These are phyloP conservation scores for Sceloporus tristichus DNA, from an alignment of 2,113 vertebrate genomes.

Conservation along the genomic window DNA sequence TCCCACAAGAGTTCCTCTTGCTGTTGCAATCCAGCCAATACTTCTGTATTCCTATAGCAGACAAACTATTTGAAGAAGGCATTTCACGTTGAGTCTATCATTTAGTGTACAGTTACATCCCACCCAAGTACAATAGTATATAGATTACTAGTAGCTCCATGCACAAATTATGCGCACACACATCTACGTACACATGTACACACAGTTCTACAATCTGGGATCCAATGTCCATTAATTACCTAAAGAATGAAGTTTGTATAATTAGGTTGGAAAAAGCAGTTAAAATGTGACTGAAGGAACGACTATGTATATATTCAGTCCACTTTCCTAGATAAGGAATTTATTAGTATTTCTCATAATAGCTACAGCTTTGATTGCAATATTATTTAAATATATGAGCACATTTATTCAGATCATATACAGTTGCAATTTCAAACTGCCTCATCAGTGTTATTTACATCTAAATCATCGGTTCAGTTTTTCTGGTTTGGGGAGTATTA, in stretches of 20 bases:
- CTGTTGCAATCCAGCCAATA: constrained; percentile 1
- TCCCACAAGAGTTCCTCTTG: background rate
- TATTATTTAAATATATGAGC: constrained; percentile 25
- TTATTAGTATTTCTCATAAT: constrained; percentile 36
- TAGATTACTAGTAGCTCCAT: background rate
- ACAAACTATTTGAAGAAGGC: background rate
- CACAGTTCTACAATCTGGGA: background rate
- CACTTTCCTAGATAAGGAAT: constrained; percentile 10
- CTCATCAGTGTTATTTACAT: constrained; percentile 33
- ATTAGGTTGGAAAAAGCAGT: constrained; percentile 23
- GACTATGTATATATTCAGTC: constrained; percentile 13
- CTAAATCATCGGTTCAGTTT: constrained; percentile 13
- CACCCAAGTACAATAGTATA: background rate
- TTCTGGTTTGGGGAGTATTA: background rate
- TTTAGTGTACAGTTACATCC: too few relatives aligned
- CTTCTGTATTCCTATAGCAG: background rate
- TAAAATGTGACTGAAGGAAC: constrained; percentile 20
- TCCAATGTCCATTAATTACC: background rate
- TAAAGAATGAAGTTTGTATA: constrained; percentile 4
- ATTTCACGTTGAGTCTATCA: background rate
- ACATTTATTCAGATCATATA: constrained; percentile 43
- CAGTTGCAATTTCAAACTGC: constrained; percentile 9
- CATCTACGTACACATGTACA: background rate
- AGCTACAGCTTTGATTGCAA: constrained; percentile 30
- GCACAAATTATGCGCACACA: background rate